Conservation (phyloP, 2,888 invertebrate species). For the Lamellibrachia columna region DNA sequence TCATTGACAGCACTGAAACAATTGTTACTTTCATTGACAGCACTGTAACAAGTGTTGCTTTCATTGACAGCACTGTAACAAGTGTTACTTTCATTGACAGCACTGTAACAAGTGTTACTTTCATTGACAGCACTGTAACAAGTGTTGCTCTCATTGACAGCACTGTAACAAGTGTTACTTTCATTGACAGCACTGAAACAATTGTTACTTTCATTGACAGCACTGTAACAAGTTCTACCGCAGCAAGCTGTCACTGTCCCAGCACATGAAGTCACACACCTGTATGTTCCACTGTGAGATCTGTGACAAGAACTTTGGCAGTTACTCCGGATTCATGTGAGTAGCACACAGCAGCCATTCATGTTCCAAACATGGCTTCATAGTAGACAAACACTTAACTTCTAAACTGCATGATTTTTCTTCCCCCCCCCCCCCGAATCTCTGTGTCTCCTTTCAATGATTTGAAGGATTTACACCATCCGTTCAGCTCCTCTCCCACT, state of each 20-base stretch:
- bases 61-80: no score
- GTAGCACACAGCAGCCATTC: slow-evolving; percentile 17
- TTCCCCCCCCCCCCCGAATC: no score
- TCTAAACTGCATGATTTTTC: no score
- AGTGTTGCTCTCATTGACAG: not conserved
- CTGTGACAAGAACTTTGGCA: slow-evolving; percentile 42
- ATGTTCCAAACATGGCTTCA: not conserved
- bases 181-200: not conserved
- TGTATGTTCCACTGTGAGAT: slow-evolving; percentile 45
- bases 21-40: no score
- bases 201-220: slow-evolving; percentile 26
- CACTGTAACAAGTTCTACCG: slow-evolving; percentile 40
- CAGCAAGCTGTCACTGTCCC: slow-evolving; percentile 36
- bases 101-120: no score
- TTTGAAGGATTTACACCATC: no score
- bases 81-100: not conserved
- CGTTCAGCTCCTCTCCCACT: no score
- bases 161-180: not conserved
- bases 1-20: no score
- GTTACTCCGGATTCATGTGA: slow-evolving; percentile 46
- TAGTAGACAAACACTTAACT: no score
- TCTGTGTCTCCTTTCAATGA: no score
- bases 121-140: not conserved
- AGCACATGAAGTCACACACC: slow-evolving; percentile 43
- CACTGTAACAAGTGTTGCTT: no score